Conservation (phyloP, 2,888 invertebrate genomes). For the Panzeria rudis region DNA sequence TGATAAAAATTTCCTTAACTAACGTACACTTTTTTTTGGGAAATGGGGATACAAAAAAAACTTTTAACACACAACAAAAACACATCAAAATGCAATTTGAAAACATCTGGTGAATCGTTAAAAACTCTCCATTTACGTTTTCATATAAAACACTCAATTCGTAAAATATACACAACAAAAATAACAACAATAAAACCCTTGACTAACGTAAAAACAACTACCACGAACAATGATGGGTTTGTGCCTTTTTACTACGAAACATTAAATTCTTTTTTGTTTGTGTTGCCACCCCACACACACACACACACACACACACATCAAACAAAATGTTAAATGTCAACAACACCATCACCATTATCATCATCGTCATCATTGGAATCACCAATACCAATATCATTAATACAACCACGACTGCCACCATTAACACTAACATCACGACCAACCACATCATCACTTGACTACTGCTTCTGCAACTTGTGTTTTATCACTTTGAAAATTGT, state of each 20-base stretch:
- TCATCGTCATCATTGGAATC: slow-evolving; percentile 47
- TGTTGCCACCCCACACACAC: not conserved
- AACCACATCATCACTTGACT: slow-evolving; percentile 34
- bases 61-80: slow-evolving; percentile 65
- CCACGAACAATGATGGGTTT: slow-evolving; percentile 8
- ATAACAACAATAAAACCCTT: slow-evolving; percentile 44
- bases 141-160: slow-evolving; percentile 53
- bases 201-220: slow-evolving; percentile 30
- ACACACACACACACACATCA: not conserved
- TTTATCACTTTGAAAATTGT: slow-evolving; percentile 50
- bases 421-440: slow-evolving; percentile 58
- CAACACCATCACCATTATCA: slow-evolving; percentile 63
- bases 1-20: slow-evolving; percentile 65
- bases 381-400: slow-evolving; percentile 60
- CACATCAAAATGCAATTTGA: slow-evolving; percentile 78
- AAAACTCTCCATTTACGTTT: slow-evolving; percentile 63
- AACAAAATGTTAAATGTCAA: slow-evolving; percentile 68
- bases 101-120: slow-evolving; percentile 73
- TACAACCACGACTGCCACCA: slow-evolving; percentile 54
- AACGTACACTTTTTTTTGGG: slow-evolving; percentile 25
- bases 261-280: not conserved
- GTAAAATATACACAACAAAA: slow-evolving; percentile 21
- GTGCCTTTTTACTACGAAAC: slow-evolving; percentile 20
- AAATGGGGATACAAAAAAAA: not conserved
- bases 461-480: slow-evolving; percentile 41